These are phyloP conservation scores for Muschampia plurimacula DNA, from an alignment of 2,888 invertebrate species.

Conservation along the genomic window DNA sequence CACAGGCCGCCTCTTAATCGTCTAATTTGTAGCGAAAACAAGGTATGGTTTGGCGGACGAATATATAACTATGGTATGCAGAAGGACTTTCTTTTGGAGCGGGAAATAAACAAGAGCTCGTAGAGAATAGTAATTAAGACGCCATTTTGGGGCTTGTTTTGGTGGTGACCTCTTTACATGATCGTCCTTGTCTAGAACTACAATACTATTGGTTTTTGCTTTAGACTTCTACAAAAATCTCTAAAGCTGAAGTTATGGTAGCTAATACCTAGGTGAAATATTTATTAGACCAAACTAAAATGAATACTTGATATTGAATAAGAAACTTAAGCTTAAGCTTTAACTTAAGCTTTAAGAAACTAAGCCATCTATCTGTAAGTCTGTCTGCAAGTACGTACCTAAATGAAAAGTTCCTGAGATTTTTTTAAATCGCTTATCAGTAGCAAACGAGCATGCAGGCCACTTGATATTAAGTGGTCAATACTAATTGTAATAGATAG, in stretches of 20 bases:
- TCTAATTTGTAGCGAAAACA: constrained; percentile 85
- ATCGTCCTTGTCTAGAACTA: constrained; percentile 14
- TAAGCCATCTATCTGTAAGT: no score
- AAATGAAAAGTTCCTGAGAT: no score
- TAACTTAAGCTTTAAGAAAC: no score
- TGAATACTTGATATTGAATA: no score
- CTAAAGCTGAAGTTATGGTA: not conserved
- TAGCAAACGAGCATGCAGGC: no score
- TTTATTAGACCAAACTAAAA: no score
- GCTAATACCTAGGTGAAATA: no score
- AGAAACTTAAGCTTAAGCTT: no score
- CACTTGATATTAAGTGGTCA: no score
- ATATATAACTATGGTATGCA: constrained; percentile 79
- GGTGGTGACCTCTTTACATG: constrained; percentile 45
- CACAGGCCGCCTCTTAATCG: constrained; percentile 80
- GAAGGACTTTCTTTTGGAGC: constrained; percentile 83
- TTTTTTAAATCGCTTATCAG: no score
- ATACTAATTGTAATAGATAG: no score
- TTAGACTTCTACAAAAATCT: not conserved
- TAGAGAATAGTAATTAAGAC: constrained; percentile 73
- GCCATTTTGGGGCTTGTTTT: constrained; percentile 57
- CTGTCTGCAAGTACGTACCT: no score
- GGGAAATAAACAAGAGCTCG: constrained; percentile 67
- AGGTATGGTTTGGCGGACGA: constrained; percentile 70
- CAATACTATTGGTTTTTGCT: not conserved